Evolutionary conservation across 2,888 invertebrate genomes (phyloP), one percentile per base, ranked within the genome.

Genomic region (Julus scandinavius): DNA sequence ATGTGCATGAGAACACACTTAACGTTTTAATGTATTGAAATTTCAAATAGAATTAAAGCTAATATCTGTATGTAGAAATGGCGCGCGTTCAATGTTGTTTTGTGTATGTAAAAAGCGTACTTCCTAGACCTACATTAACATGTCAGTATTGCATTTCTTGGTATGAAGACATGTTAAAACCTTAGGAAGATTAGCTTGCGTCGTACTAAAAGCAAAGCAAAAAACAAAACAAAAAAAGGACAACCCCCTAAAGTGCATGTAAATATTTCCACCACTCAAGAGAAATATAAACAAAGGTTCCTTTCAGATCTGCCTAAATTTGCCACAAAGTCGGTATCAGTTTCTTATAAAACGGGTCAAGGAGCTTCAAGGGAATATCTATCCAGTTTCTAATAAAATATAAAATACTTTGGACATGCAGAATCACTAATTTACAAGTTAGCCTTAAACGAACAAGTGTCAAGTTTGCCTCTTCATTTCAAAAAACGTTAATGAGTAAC

Each of bases 341-440:
- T 80, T 80, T 29, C 20, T 38, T 80, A 38, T 80, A 80, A 80
- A 80, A 11, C 29, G 80, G 80, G 80, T 80, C 80, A 80, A 80
- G 80, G 80, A 38, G 29, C 38, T 38, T 80, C 13, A 80, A 72
- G 72, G n/a, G 20, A 29, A 38, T 29, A 80, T 29, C 80, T 29
- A 80, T 38, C 38, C 38, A 38, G 38, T 38, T 80, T 38, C 38
- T 80, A 80, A 80, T 29, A 80, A 38, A 80, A 80, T 0, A 20
- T 9, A 20, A 72, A 80, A 72, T 72, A 20, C 11, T 11, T 11
- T 72, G 80, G 38, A 29, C 29, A 29, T 29, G 38, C 80, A 13
- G 80, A 13, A 29, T 80, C 7, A 11, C 38, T 13, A 80, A 38
- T 80, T 80, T 80, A 20, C 29, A 80, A 11, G 80, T 80, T 80